Conservation (phyloP, 2,797 vertebrate species). For the Petrocephalus schoutedeni region DNA sequence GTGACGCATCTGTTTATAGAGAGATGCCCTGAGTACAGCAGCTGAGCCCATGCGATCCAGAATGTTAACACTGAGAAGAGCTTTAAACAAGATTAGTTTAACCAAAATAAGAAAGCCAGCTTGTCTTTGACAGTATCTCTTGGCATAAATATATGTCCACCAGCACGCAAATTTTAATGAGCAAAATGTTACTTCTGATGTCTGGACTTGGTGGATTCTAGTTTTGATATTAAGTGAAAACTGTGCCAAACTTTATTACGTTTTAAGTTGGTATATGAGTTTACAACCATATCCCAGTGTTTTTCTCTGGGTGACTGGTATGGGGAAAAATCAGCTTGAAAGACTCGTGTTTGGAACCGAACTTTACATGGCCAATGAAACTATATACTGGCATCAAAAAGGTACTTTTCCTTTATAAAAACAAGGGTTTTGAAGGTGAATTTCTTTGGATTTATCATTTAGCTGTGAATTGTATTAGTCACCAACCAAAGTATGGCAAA, state of each 20-base stretch:
- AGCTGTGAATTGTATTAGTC: not conserved
- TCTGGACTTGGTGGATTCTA: not conserved
- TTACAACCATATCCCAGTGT: not conserved
- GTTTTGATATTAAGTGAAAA: not conserved
- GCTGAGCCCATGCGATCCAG: not conserved
- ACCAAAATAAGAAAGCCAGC: not conserved
- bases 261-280: not conserved
- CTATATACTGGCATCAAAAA: not conserved
- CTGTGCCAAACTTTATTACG: slow-evolving; percentile 18
- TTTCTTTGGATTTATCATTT: not conserved
- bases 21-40: not conserved
- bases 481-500: not conserved
- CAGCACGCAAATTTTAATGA: not conserved
- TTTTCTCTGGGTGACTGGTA: not conserved
- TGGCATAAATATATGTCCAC: not conserved
- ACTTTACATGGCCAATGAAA: not conserved
- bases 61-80: not conserved
- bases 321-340: not conserved
- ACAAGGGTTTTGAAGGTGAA: slow-evolving; percentile 2
- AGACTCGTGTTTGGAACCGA: not conserved
- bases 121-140: not conserved
- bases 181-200: not conserved
- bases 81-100: not conserved
- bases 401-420: not conserved
- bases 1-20: not conserved